phyloP scores from a whole-genome alignment of 2,113 vertebrate species.

The Hydrolagus affinis region DNA sequence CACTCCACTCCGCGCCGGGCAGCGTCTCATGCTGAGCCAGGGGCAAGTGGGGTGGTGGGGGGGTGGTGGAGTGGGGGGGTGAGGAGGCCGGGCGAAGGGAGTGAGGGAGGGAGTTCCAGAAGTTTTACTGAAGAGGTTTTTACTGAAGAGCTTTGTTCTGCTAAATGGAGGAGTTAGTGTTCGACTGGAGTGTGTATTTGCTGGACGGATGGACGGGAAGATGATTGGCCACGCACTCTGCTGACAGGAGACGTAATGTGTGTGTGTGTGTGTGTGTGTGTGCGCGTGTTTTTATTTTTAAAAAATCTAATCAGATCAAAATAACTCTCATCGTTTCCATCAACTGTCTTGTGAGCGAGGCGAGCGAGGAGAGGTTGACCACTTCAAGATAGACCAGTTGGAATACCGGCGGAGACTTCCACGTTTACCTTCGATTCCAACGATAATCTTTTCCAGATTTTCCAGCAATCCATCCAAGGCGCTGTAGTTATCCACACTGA shows the following conservation, averaged over 20 bases:
- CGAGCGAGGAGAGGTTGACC: neutral
- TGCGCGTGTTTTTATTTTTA: no score
- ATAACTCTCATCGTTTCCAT: neutral
- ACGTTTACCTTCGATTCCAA: conserved; percentile 53
- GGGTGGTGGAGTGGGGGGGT: neutral
- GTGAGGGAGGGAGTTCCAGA: no score
- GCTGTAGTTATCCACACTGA: conserved; percentile 55
- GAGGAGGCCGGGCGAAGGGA: no score
- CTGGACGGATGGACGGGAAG: neutral
- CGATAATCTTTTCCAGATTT: conserved; percentile 50
- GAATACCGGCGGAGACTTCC: neutral
- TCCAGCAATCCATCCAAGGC: conserved; percentile 52
- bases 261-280: no score
- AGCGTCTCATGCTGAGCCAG: no score
- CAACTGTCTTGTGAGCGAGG: neutral
- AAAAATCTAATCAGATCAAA: no score
- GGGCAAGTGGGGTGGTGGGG: neutral
- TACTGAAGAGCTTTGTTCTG: no score
- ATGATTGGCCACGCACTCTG: neutral
- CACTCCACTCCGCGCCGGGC: no score
- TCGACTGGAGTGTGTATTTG: no score
- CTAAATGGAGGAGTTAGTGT: no score
- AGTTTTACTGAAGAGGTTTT: no score
- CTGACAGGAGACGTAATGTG: neutral
- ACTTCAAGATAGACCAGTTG: neutral